phyloP scores from a whole-genome alignment of 2,888 invertebrate species.

The Phania funesta region DNA sequence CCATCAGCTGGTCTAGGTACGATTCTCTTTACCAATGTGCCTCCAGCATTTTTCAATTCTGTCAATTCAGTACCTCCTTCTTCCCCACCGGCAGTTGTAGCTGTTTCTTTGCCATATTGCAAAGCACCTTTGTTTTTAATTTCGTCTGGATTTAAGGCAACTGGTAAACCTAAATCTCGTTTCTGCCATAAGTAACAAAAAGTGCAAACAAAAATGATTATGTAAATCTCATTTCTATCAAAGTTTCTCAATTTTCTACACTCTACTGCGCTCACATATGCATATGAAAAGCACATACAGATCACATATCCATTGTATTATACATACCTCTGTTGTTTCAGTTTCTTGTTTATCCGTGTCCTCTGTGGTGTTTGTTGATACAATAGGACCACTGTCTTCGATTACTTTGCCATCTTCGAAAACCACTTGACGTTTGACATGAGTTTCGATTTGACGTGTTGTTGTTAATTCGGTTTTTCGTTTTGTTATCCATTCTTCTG shows the following conservation, averaged over 20 bases:
- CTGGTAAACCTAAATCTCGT: constrained; percentile 77
- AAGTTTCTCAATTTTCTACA: constrained; percentile 23
- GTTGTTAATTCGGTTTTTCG: constrained; percentile 94
- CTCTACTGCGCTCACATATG: constrained; percentile 1
- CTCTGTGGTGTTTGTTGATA: constrained; percentile 94
- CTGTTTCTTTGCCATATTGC: constrained; percentile 59
- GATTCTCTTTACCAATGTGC: constrained; percentile 79
- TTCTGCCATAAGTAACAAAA: constrained; percentile 70
- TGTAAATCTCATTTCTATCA: constrained; percentile 28
- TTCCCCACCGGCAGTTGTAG: constrained; percentile 36
- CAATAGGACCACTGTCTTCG: constrained; percentile 93
- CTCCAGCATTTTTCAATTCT: constrained; percentile 68
- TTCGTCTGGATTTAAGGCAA: constrained; percentile 64
- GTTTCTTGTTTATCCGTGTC: constrained; percentile 94
- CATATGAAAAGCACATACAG: neutral
- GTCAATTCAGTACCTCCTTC: constrained; percentile 57
- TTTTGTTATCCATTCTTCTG: constrained; percentile 96
- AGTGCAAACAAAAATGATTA: constrained; percentile 26
- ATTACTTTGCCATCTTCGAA: constrained; percentile 95
- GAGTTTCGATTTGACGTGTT: constrained; percentile 93
- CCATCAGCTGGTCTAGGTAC: constrained; percentile 86
- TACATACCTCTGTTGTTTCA: constrained; percentile 89
- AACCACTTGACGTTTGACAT: constrained; percentile 93
- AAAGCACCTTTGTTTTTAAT: constrained; percentile 64
- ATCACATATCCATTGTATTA: neutral